Evolutionary conservation across 2,888 invertebrate genomes (phyloP).

Genomic region (Ecliptopera silaceata): DNA sequence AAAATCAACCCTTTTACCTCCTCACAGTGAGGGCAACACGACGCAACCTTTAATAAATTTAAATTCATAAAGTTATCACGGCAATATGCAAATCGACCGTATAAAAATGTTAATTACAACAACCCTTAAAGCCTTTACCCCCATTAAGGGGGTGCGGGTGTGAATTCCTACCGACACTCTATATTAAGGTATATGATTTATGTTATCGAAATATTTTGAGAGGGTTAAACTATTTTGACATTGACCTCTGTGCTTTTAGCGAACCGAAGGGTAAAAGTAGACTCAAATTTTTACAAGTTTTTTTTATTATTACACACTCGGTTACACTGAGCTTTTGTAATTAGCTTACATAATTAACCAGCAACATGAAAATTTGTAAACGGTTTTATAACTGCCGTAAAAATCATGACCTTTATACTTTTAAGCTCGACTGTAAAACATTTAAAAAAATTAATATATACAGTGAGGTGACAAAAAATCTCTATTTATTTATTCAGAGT

Average conservation of each 20-base stretch:
- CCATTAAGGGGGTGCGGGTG: conserved; percentile 33
- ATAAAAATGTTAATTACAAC: conserved; percentile 65
- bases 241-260: background rate
- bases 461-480: background rate
- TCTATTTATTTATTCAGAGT: conserved; percentile 14
- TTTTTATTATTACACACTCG: too few relatives aligned
- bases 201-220: conserved; percentile 19
- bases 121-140: conserved; percentile 42
- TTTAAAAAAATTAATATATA: too few relatives aligned
- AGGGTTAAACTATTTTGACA: conserved; percentile 13
- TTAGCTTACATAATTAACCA: too few relatives aligned
- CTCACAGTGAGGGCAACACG: conserved; percentile 37
- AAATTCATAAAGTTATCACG: conserved; percentile 63
- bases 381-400: too few relatives aligned
- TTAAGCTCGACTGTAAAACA: too few relatives aligned
- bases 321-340: too few relatives aligned
- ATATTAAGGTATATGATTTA: conserved; percentile 31
- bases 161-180: conserved; percentile 28
- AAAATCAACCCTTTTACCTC: conserved; percentile 45
- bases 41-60: conserved; percentile 59
- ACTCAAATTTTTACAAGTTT: too few relatives aligned
- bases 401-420: too few relatives aligned
- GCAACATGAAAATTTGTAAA: too few relatives aligned
- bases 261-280: background rate
- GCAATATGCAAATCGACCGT: conserved; percentile 59